Evolutionary conservation across 2,888 invertebrate species (phyloP).

Genomic region (Anticlea derivata): DNA sequence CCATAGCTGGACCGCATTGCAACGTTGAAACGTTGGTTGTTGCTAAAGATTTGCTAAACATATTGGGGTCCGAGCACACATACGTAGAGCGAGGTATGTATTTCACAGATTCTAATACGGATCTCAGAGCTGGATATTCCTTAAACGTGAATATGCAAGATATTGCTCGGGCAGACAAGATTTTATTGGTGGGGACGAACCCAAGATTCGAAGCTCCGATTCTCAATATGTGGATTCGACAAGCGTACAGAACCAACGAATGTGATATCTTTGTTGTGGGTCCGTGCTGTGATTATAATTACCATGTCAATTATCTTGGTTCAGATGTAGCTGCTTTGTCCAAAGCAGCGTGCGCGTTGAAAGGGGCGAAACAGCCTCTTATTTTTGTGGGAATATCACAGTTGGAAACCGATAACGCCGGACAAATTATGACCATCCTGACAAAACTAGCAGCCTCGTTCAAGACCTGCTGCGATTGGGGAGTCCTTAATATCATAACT

Average conservation of each 20-base stretch:
- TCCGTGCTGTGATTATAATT: conserved; percentile 94
- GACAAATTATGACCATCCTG: conserved; percentile 49
- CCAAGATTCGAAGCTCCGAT: conserved; percentile 98
- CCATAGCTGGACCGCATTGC: conserved; percentile 67
- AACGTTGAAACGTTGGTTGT: conserved; percentile 71
- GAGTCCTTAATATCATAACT: conserved; percentile 94
- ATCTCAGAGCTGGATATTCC: conserved; percentile 67
- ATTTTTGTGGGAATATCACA: conserved; percentile 68
- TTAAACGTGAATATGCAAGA: conserved; percentile 89
- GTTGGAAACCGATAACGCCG: conserved; percentile 43
- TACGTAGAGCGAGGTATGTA: conserved; percentile 59
- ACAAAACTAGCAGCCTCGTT: conserved; percentile 36
- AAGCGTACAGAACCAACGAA: conserved; percentile 95
- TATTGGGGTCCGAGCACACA: conserved; percentile 63
- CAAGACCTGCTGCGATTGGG: conserved; percentile 44
- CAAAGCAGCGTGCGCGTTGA: conserved; percentile 38
- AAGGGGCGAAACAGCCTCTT: conserved; percentile 58
- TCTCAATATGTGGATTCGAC: conserved; percentile 96
- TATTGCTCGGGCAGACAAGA: conserved; percentile 88
- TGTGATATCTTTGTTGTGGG: conserved; percentile 93
- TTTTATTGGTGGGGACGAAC: conserved; percentile 97
- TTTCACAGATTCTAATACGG: conserved; percentile 47
- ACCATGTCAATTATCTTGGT: conserved; percentile 74
- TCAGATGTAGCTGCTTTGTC: conserved; percentile 40
- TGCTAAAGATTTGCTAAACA: conserved; percentile 69